Evolutionary conservation across 1,140 invertebrate genomes (phyloP), one percentile per base, ranked within the genome.

Genomic region (Latrodectus geometricus): DNA sequence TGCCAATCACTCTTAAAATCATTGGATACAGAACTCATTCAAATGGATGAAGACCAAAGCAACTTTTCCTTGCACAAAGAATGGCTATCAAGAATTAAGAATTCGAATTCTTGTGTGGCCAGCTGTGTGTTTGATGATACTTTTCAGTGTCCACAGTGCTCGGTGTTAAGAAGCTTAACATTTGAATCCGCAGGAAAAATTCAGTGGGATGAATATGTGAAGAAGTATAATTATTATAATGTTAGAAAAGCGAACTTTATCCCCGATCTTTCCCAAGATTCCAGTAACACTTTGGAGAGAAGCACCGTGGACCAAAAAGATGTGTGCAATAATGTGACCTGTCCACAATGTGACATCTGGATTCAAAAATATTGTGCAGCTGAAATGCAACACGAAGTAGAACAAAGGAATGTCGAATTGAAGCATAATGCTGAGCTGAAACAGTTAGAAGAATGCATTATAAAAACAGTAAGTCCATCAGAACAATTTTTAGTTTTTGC

Each of bases 401-500:
- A 81, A 15, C 49, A 20, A 20, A 48, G 54, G 15, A 48, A 49
- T 4, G 11, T 81, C 17, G 79, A 81, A 48, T 70, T 54, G 66
- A 81, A 81, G 49, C 56, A 81, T 35, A 81, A 48, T 17, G 12
- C 23, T 17, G 68, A 81, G 17, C 21, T 81, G 9, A 65, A 81
- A 12, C 79, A 81, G 35, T 56, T 81, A 9, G 79, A 81, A 35
- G 79, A 81, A 23, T 81, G 79, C 12, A 52, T 81, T 23, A 81
- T 68, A 15, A 81, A 81, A 81, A 81, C 49, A 54, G 79, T 81
- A 56, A 81, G 79, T 81, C 54, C 17, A 61, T 8, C 3, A 14
- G 8, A 14, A 61, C 17, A 14, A 61, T 61, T 17, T 61, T 61
- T 61, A 35, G 35, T 5, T 35, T 35, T 35, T 35, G 35, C 5